phyloP scores from a whole-genome alignment of 2,797 vertebrate genomes.

The Aeoliscus strigatus region DNA sequence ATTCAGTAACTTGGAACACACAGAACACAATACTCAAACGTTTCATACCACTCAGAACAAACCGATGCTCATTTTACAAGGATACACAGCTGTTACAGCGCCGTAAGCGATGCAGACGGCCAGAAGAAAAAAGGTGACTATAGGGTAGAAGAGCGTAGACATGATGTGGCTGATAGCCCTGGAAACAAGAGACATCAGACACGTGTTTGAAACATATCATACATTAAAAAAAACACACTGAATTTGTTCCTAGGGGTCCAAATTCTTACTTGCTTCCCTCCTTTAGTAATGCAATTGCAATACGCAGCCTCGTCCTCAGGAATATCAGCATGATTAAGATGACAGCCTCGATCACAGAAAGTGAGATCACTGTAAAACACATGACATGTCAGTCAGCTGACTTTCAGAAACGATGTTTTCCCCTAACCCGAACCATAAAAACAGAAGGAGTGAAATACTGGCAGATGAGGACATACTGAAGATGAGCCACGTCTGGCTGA shows the following conservation, averaged over 20 bases:
- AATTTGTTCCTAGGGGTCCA: too few species aligned
- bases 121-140: conserved; percentile 89
- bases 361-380: conserved; percentile 81
- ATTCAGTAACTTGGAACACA: too few species aligned
- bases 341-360: conserved; percentile 78
- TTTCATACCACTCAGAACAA: background rate
- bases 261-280: conserved; percentile 91
- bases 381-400: background rate
- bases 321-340: conserved; percentile 86
- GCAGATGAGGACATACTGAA: conserved; percentile 78
- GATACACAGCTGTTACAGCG: conserved; percentile 95
- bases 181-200: conserved; percentile 20
- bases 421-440: too few species aligned
- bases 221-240: background rate
- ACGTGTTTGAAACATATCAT: background rate
- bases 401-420: too few species aligned
- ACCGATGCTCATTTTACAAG: too few species aligned
- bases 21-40: too few species aligned
- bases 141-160: conserved; percentile 87
- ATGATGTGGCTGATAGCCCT: conserved; percentile 91
- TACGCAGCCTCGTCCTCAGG: conserved; percentile 82
- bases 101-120: conserved; percentile 91
- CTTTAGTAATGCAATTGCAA: conserved; percentile 88
- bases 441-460: background rate
- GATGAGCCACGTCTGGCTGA: conserved; percentile 90